These are phyloP conservation scores for Netelia fuscicornis DNA, from an alignment of 2,888 invertebrate genomes.

Conservation along the genomic window DNA sequence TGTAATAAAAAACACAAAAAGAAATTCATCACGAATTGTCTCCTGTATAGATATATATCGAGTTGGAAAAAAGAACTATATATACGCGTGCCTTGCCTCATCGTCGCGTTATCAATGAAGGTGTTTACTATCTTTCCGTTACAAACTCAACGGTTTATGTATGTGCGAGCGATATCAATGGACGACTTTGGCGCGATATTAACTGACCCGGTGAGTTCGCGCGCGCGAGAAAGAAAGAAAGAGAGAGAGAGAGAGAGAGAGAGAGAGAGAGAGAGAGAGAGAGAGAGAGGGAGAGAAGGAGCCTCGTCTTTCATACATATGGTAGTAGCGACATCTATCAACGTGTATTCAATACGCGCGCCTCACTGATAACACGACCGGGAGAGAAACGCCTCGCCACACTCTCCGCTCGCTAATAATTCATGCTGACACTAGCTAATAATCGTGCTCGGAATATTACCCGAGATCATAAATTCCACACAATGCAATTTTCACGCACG, in stretches of 20 bases:
- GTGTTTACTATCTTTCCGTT: conserved; percentile 73
- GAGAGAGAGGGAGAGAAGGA: no score
- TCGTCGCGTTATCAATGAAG: conserved; percentile 72
- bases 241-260: no score
- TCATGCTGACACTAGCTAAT: conserved; percentile 40
- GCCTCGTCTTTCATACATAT: conserved; percentile 19
- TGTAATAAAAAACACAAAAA: no score
- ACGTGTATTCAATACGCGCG: conserved; percentile 15
- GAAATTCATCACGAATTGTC: not conserved
- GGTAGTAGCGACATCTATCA: conserved; percentile 21
- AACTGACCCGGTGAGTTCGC: conserved; percentile 62
- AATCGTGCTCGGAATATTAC: conserved; percentile 41
- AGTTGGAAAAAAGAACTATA: not conserved
- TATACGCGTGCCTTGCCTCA: conserved; percentile 49
- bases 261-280: no score
- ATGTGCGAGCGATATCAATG: conserved; percentile 68
- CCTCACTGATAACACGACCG: conserved; percentile 12
- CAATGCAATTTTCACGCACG: conserved; percentile 33
- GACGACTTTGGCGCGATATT: conserved; percentile 56
- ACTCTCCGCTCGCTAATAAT: conserved; percentile 31
- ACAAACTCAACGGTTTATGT: conserved; percentile 40
- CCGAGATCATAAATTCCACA: conserved; percentile 10
- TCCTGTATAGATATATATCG: not conserved
- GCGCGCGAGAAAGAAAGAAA: not conserved
- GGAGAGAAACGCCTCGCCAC: not conserved